phyloP scores from a whole-genome alignment of 2,888 invertebrate genomes.

The Hedychridium roseum region DNA sequence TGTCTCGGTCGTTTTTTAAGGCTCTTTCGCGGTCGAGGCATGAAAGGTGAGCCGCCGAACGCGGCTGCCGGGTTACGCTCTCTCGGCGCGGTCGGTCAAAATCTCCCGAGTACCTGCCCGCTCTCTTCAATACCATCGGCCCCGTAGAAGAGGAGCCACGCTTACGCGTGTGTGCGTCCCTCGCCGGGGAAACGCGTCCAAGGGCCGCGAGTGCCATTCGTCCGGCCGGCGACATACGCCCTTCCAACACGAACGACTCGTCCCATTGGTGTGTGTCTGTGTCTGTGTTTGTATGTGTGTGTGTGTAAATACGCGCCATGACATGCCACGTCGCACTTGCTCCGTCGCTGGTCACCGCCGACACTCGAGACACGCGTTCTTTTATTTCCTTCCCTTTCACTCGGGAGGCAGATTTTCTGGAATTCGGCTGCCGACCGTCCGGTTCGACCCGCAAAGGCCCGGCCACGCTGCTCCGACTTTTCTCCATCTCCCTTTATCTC shows the following conservation, averaged over 20 bases:
- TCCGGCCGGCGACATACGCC: too few species aligned
- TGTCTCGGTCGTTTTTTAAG: slow-evolving; percentile 32
- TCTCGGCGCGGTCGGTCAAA: slow-evolving; percentile 25
- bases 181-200: too few species aligned
- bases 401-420: slow-evolving; percentile 37
- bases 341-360: slow-evolving; percentile 22
- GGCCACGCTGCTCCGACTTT: slow-evolving; percentile 3
- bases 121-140: slow-evolving; percentile 23
- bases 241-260: too few species aligned
- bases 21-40: slow-evolving; percentile 39
- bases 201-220: too few species aligned
- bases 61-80: slow-evolving; percentile 49
- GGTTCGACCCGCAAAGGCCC: slow-evolving; percentile 5
- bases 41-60: slow-evolving; percentile 49
- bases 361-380: slow-evolving; percentile 45
- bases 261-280: too few species aligned
- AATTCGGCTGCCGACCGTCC: slow-evolving; percentile 27
- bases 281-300: too few species aligned
- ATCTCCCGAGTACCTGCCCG: slow-evolving; percentile 22
- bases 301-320: too few species aligned
- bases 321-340: slow-evolving; percentile 8
- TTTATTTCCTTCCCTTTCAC: slow-evolving; percentile 30
- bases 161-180: too few species aligned
- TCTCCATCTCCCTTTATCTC: slow-evolving; percentile 5
- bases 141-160: too few species aligned